Percentiles rank a stretch among this genome's conserved stretches.
Conservation (phyloP, 2,113 vertebrate genomes). For the Oreotragus oreotragus region DNA sequence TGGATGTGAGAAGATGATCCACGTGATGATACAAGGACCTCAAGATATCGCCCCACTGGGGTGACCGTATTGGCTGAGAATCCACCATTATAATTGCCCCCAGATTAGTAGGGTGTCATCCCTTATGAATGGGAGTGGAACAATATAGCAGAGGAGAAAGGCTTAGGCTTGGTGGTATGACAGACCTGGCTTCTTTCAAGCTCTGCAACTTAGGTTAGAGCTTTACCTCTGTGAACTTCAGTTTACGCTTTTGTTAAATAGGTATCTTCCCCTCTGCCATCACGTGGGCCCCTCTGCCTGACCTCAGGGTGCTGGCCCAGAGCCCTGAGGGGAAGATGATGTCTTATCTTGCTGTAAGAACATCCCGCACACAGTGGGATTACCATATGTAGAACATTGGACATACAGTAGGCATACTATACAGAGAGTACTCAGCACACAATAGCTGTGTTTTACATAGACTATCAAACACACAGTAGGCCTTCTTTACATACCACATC, state of each 20-base stretch:
- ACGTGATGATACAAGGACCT: fast-evolving
- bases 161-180: background rate
- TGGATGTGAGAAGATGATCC: background rate
- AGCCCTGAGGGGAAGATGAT: background rate
- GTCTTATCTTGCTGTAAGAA: background rate
- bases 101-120: background rate
- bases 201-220: background rate
- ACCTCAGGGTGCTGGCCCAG: background rate
- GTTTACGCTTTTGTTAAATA: background rate
- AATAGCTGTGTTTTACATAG: background rate
- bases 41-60: too few species aligned
- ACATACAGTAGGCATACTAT: background rate
- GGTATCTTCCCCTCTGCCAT: background rate
- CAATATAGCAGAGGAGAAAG: background rate
- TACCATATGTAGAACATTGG: background rate
- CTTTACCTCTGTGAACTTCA: background rate
- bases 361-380: background rate
- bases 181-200: background rate
- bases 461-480: background rate
- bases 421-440: background rate
- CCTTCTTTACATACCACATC: background rate
- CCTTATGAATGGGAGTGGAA: fast-evolving
- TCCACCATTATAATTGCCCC: background rate
- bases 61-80: background rate
- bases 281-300: background rate